Percentiles rank a stretch among this genome's conserved stretches.
Evolutionary conservation across 2,888 invertebrate genomes (phyloP).

Genomic region (Polylopha cassiicola): DNA sequence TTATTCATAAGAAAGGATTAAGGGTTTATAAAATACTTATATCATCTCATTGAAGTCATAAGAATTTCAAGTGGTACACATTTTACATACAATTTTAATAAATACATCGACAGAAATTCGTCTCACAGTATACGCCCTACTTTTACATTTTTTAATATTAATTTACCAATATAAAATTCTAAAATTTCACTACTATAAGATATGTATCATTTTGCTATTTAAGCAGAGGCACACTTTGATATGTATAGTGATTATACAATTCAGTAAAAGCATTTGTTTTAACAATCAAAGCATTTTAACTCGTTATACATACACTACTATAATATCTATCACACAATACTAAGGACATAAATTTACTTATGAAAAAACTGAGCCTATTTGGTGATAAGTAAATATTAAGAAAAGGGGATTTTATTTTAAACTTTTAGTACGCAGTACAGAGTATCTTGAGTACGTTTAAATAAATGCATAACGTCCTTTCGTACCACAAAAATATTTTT

Average conservation of each 20-base stretch:
- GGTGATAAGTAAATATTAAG: conserved; percentile 4
- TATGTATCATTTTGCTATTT: conserved; percentile 68
- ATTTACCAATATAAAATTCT: conserved; percentile 59
- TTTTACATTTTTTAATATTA: conserved; percentile 43
- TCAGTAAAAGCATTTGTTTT: conserved; percentile 62
- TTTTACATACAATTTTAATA: conserved; percentile 60
- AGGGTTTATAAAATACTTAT: conserved; percentile 71
- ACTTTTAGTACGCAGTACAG: too few relatives aligned
- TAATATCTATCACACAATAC: conserved; percentile 13
- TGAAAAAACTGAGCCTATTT: conserved; percentile 16
- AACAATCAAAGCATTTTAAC: conserved; percentile 56
- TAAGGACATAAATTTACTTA: conserved; percentile 8
- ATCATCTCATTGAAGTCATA: conserved; percentile 72
- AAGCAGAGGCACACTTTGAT: conserved; percentile 77
- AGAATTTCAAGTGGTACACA: conserved; percentile 71
- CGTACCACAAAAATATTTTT: too few relatives aligned
- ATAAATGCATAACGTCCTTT: too few relatives aligned
- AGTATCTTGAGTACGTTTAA: neutral
- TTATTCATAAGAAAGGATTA: conserved; percentile 60
- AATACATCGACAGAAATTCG: conserved; percentile 68
- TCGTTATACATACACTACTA: conserved; percentile 10
- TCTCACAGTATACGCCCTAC: conserved; percentile 63
- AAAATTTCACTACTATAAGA: conserved; percentile 67
- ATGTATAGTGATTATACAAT: conserved; percentile 63
- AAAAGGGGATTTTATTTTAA: neutral